Base-by-base conservation (phyloP, 2,113 vertebrate genomes). In the Xenopus laevis region DNA sequence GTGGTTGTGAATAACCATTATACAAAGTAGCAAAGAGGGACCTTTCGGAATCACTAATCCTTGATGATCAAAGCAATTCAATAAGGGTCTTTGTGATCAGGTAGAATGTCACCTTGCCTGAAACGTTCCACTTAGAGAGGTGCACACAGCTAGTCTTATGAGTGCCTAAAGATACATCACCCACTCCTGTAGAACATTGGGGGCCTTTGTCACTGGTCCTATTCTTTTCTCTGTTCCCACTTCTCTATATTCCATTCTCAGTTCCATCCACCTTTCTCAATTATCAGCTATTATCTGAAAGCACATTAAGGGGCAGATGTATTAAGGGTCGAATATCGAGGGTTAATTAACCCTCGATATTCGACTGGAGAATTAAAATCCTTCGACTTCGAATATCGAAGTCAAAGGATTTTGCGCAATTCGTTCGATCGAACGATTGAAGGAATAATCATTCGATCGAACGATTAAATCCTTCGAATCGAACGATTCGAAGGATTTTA, bases 221-320 rank as follows among this genome's bases (percentile, higher is more conserved):
- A 5, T 27, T 9, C 18, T 18, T 15, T 6, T 11, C 10, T 60
- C 47, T 10, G 3, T 13, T 16, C 11, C 15, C 12, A 50, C 47
- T 50, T 27, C 20, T 60, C 21, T 60, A 2, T 59, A 17, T 44
- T 10, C n/a, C 16, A 11, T 33, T 40, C 55, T 59, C 44, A 10
- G 7, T 44, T 60, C 12, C 4, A 1, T 1, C 61, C 58, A 71
- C 58, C 59, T 60, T 55, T 55, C 57, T 45, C 57, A 60, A 46
- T 69, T 76, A 76, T 76, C 73, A 12, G 45, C 73, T 52, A 76
- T 76, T 76, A 76, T 76, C 59, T 62, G 7, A 40, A 9, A 44
- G 17, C 17, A 46, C 71, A 53, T 44, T 64, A n/a, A n/a, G n/a
- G n/a, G n/a, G n/a, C n/a, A n/a, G n/a, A n/a, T n/a, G n/a, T n/a